These are phyloP conservation scores for Archocentrus centrarchus DNA, from an alignment of 2,113 vertebrate species.

Conservation along the genomic window DNA sequence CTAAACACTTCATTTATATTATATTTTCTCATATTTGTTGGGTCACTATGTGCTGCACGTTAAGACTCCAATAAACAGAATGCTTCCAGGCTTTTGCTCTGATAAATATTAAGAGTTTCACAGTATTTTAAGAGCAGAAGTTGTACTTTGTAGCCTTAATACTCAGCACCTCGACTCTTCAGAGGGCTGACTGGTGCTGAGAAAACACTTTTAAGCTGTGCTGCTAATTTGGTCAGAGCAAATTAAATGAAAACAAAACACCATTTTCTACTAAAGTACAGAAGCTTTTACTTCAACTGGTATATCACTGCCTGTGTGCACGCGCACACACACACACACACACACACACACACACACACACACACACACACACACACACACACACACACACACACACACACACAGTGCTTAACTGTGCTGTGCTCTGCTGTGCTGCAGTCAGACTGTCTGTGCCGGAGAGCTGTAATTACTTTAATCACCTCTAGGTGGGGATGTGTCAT, in stretches of 20 bases:
- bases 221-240: not conserved
- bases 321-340: not conserved
- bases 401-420: not conserved
- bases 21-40: not conserved
- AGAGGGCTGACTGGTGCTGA: not conserved
- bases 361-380: not conserved
- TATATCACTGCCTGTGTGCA: not conserved
- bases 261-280: not conserved
- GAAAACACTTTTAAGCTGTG: not conserved
- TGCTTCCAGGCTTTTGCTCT: accelerated
- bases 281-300: not conserved
- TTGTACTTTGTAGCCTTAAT: not conserved
- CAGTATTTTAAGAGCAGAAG: not conserved
- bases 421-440: not conserved
- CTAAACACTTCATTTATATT: not conserved
- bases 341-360: not conserved
- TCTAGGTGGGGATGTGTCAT: slow-evolving; percentile 15
- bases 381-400: too few species aligned
- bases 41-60: too few species aligned
- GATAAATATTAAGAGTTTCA: not conserved
- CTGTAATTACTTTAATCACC: not conserved
- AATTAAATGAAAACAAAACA: slow-evolving; percentile 10
- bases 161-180: not conserved
- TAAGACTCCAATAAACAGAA: not conserved
- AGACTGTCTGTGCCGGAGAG: not conserved